Base-by-base conservation (phyloP, 2,797 vertebrate genomes). In the Pachyuromys duprasi region DNA sequence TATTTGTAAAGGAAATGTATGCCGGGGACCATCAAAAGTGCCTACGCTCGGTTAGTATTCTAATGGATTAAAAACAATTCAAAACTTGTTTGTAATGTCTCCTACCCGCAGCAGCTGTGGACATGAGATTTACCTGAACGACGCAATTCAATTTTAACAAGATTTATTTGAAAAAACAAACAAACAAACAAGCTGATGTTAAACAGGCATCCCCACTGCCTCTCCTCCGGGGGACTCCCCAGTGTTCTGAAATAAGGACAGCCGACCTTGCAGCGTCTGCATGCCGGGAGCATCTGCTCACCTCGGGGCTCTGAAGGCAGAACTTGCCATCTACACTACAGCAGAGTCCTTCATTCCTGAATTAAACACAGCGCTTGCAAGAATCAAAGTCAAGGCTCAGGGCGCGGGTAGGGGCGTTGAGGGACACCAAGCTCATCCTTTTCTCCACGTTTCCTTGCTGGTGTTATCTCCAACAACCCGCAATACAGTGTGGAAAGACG, bases 11-110 rank as follows among this genome's bases (percentile, higher is more conserved):
- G 86, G 74, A 93, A 78, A 79, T 2, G 8, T 57, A 33, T 89
- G 87, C 36, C 78, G 87, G 74, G 57, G 87, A 15, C 33, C 89
- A 12, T 22, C 67, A 8, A 72, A 82, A 57, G 82, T 67, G 72
- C 92, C 70, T 22, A 69, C 4, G 75, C 92, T 91, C 87, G 4
- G 95, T 95, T 80, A 96, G 91, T 49, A 67, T 78, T 63, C 93
- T 88, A 94, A 94, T 91, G 96, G 95, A 88, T 93, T 69, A 91
- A 96, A 96, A 89, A 82, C 89, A 88, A 93, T 88, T 88, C 67
- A 31, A 67, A 93, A 69, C 84, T 87, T 86, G 96, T 82, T 80
- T 76, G 91, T 55, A 57, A 91, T 84, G 78, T 86, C 80, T 39
- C 49, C 87, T 8, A 31, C 45, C 24, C 14, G 36, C n/a, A 57